Conservation (phyloP, 2,113 vertebrate genomes). For the Laticauda colubrina region DNA sequence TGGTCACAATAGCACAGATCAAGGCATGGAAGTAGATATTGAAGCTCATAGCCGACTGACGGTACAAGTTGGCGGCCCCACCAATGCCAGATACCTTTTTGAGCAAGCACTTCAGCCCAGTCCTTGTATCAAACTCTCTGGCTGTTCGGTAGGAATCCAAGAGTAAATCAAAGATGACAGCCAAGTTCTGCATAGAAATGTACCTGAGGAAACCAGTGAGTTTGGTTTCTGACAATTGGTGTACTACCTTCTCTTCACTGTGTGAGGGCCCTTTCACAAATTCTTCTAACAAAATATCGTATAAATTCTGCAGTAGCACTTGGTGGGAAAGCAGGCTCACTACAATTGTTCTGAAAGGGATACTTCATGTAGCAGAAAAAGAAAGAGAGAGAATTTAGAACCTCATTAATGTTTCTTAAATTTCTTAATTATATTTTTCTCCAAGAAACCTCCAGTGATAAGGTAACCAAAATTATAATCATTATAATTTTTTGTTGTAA, state of each 20-base stretch:
- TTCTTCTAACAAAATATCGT: constrained; percentile 92
- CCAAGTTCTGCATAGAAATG: constrained; percentile 96
- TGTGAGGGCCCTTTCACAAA: constrained; percentile 85
- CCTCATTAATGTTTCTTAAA: background rate
- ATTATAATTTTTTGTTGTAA: background rate
- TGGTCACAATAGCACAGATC: constrained; percentile 85
- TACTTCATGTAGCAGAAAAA: constrained; percentile 70
- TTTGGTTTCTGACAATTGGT: constrained; percentile 75
- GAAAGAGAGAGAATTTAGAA: constrained; percentile 12
- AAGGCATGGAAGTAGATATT: constrained; percentile 94
- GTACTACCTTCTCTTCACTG: constrained; percentile 75
- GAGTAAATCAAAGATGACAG: constrained; percentile 94
- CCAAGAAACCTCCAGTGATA: background rate
- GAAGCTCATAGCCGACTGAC: constrained; percentile 96
- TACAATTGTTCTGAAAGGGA: constrained; percentile 94
- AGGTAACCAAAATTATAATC: background rate
- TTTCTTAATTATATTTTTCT: background rate
- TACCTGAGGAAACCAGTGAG: constrained; percentile 90
- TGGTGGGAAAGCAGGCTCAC: constrained; percentile 96
- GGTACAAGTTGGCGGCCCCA: constrained; percentile 92
- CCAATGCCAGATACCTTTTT: constrained; percentile 96
- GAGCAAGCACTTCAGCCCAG: constrained; percentile 92
- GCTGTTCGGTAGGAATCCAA: constrained; percentile 95
- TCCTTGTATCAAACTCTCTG: constrained; percentile 92
- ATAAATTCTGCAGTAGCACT: constrained; percentile 94